Base-by-base conservation (phyloP, 30 jellyfish, hydroid and myxozoan species). In the Chrysaora quinquecirrha region DNA sequence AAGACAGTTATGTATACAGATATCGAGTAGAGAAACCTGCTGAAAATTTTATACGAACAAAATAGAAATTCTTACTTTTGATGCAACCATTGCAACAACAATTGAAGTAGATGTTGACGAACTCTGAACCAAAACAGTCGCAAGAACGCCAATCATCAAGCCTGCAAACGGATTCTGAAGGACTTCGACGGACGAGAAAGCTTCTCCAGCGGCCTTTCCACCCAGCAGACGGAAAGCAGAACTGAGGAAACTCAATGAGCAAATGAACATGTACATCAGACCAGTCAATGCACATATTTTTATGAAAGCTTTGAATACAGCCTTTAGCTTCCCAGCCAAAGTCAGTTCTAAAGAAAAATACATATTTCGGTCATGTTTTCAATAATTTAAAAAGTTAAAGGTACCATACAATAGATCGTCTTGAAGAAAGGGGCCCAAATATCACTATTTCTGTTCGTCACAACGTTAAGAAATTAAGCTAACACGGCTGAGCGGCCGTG, bases 191-290 rank as follows among this genome's bases (percentile, higher is more conserved):
- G 98, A 91, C 1, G 96, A n/a, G 83, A 91, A 91, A 1, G 95
- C 98, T 33, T 86, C 90, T 12, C 97, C 98, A 47, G 98, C 98
- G 16, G 98, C 88, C 70, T 91, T 91, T 14, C 98, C 98, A 1
- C 98, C 98, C 47, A 91, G 98, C 20, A 91, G 75, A 23, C 98
- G 90, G 74, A 91, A 91, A 3, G 95, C 96, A 0, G 98, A 91
- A 58, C 98, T 86, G 91, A 91, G 79, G 91, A 91, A 91, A 64
- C 95, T 85, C 87, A 91, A 49, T 14, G 98, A 91, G 63, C 98
- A 91, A 19, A 91, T 91, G 91, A 91, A 91, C 92, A 86, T 24
- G 76, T 91, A 91, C 69, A 91, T 31, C 58, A 91, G 90, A 10
- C 52, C 95, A 10, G 69, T 24, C 34, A 91, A 88, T 11, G 79